These are phyloP conservation scores for Actinernus sp. DNA, from an alignment of 92 coral and sea anemone species.

Conservation along the genomic window DNA sequence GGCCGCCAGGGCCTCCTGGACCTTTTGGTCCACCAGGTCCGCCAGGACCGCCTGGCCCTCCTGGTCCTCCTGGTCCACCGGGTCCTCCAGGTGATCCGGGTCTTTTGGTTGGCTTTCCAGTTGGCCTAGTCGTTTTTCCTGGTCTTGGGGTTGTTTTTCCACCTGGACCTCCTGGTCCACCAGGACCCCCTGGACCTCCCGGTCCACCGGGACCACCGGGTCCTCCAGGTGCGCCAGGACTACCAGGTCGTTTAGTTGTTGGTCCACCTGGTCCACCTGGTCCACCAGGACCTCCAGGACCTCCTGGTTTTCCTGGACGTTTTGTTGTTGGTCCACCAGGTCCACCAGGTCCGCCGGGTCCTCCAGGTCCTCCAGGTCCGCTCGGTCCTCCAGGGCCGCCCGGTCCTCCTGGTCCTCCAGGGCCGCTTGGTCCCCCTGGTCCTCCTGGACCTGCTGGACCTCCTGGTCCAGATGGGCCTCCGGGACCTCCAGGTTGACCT, in stretches of 20 bases:
- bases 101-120: constrained; percentile 46
- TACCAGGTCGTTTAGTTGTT: constrained; percentile 61
- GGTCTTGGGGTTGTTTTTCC: constrained; percentile 63
- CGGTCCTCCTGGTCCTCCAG: no score
- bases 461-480: constrained; percentile 81
- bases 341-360: constrained; percentile 79
- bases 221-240: constrained; percentile 81
- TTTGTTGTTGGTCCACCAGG: no score
- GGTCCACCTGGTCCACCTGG: no score
- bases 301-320: constrained; percentile 50
- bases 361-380: no score
- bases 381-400: no score
- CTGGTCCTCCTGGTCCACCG: constrained; percentile 86
- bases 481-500: constrained; percentile 75
- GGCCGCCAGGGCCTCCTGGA: constrained; percentile 83
- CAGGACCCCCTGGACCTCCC: constrained; percentile 77
- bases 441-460: constrained; percentile 78
- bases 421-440: no score
- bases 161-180: constrained; percentile 86
- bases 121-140: constrained; percentile 71
- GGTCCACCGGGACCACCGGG: constrained; percentile 82
- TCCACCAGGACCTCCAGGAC: constrained; percentile 81
- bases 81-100: constrained; percentile 79
- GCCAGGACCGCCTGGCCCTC: constrained; percentile 72
- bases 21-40: constrained; percentile 95